Evolutionary conservation across 2,113 vertebrate genomes (phyloP).

Genomic region (Sylvia atricapilla): DNA sequence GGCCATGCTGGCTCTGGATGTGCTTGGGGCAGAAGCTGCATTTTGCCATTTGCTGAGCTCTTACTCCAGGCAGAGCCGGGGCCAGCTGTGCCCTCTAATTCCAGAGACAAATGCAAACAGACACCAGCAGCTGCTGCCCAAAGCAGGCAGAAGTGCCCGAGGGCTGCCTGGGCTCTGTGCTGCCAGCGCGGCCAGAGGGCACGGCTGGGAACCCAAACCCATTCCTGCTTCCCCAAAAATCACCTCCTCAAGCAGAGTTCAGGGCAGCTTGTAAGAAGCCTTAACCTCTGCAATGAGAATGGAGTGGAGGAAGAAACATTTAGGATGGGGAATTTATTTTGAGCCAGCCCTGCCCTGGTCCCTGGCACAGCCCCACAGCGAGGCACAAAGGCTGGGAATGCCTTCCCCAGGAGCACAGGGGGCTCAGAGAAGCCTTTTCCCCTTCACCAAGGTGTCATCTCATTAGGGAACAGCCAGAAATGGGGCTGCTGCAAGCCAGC

Average conservation of each 20-base stretch:
- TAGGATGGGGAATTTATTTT: not conserved
- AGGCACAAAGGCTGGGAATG: not conserved
- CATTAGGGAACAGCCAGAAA: not conserved
- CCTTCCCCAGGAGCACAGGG: not conserved
- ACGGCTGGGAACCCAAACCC: not conserved
- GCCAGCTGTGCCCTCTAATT: not conserved
- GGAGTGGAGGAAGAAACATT: not conserved
- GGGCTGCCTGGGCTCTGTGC: not conserved
- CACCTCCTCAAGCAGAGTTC: not conserved
- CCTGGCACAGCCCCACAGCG: fast-evolving
- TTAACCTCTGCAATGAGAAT: not conserved
- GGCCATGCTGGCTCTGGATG: fast-evolving
- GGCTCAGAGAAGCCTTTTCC: not conserved
- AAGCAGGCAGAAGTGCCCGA: not conserved
- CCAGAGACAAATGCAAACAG: not conserved
- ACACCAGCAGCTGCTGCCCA: not conserved
- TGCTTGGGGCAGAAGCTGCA: not conserved
- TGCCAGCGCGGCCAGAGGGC: fast-evolving
- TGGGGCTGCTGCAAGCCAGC: not conserved
- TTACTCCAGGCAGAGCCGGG: not conserved
- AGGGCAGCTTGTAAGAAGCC: too few relatives aligned
- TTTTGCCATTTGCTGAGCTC: not conserved
- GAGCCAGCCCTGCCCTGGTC: not conserved
- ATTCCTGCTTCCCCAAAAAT: not conserved
- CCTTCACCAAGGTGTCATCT: not conserved